Conservation (phyloP, 2,888 invertebrate genomes). For the Emesis castigata region DNA sequence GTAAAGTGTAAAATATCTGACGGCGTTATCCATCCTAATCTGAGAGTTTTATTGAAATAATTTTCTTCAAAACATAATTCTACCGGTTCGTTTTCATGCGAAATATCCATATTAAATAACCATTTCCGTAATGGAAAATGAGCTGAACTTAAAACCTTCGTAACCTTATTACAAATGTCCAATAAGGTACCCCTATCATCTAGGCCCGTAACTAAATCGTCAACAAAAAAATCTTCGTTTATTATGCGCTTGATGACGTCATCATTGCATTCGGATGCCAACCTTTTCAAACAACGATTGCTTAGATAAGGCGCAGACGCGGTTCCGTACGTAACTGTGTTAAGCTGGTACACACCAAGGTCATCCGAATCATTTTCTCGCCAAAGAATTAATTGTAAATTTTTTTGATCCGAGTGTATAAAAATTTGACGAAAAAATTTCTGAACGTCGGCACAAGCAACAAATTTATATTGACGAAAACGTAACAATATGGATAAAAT, state of each 20-base stretch:
- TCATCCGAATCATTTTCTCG: too few relatives aligned
- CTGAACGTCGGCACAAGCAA: too few relatives aligned
- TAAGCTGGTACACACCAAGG: too few relatives aligned
- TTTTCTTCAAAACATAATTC: not conserved
- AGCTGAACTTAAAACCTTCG: not conserved
- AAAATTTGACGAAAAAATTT: too few relatives aligned
- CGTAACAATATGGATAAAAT: too few relatives aligned
- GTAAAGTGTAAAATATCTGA: conserved; percentile 5
- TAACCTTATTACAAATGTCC: too few relatives aligned
- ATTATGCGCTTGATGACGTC: not conserved
- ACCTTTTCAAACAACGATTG: conserved; percentile 1
- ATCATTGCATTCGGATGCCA: not conserved
- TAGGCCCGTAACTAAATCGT: conserved; percentile 1
- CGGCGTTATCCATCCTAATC: conserved; percentile 7
- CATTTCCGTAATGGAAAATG: not conserved
- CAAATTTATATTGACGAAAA: too few relatives aligned
- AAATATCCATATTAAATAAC: not conserved
- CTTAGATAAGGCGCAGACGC: not conserved
- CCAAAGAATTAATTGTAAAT: too few relatives aligned
- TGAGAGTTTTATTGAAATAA: not conserved
- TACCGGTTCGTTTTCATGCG: not conserved
- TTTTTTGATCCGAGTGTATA: too few relatives aligned
- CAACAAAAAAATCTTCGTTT: conserved; percentile 7
- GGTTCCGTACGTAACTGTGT: too few relatives aligned
- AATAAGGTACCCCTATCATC: too few relatives aligned